Base-by-base conservation (phyloP, 2,888 invertebrate species). In the Ypsolopha scabrella region DNA sequence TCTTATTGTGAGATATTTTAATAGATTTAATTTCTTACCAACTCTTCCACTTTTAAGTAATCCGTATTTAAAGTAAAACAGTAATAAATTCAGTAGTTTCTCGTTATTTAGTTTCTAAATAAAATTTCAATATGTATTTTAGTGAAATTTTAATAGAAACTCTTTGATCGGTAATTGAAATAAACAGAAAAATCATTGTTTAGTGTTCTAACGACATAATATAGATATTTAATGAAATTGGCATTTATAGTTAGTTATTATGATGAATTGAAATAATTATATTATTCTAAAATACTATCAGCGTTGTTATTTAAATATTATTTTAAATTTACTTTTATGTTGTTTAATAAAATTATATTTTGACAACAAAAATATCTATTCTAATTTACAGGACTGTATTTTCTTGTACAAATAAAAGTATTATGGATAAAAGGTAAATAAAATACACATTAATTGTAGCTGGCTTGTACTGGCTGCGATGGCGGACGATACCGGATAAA, bases 191-290 rank as follows among this genome's bases (percentile, higher is more conserved):
- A 51, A 50, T 49, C 56, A 72, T 70, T 78, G 75, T 80, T 77
- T 81, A 81, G 78, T 69, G 64, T 70, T 72, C 70, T 72, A 33
- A 73, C 70, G 70, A 75, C 72, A 70, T 79, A 75, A 35, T 6
- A 44, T 80, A 79, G 75, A 79, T 75, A 74, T 68, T 72, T 72
- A 75, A 64, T 52, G 52, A 71, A 74, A 79, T 77, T 76, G 81
- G 81, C 85, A 81, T 85, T 80, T 82, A 85, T 86, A 86, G 85
- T 83, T 85, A 86, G 85, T 82, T 82, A 85, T 79, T 83, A 83
- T 80, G 49, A 53, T 53, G 72, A 83, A 86, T 85, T 85, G 78
- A 85, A 81, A 82, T 85, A 85, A 85, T 86, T 85, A 86, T 85
- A 86, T 85, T 86, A 86, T 86, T 86, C 85, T 83, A 83, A 86